These are phyloP conservation scores for Ochlodes sylvanus DNA, from an alignment of 2,888 invertebrate genomes.

Conservation along the genomic window DNA sequence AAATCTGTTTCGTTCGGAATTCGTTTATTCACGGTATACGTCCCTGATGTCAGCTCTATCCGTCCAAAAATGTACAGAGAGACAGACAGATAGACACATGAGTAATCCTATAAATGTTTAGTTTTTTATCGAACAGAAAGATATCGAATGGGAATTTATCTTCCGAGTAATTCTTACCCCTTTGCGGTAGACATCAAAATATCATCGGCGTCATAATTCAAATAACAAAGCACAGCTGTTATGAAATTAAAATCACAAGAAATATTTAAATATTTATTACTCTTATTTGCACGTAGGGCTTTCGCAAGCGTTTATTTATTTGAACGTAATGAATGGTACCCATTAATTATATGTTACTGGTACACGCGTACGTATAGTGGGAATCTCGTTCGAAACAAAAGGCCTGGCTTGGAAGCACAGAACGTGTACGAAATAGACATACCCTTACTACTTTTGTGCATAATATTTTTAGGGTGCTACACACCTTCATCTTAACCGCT, in stretches of 20 bases:
- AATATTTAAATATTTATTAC: conserved; percentile 37
- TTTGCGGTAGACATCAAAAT: conserved; percentile 50
- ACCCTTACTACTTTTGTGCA: background rate
- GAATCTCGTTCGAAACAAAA: conserved; percentile 42
- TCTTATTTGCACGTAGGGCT: conserved; percentile 37
- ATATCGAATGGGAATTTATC: too few relatives aligned
- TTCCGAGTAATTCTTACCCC: too few relatives aligned
- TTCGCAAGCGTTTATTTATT: conserved; percentile 33
- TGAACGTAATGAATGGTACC: conserved; percentile 53
- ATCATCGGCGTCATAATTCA: conserved; percentile 1
- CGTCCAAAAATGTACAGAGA: too few relatives aligned
- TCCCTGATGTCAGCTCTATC: too few relatives aligned
- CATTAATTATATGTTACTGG: conserved; percentile 58
- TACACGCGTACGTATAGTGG: conserved; percentile 56
- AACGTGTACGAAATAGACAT: conserved; percentile 19
- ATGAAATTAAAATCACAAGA: conserved; percentile 29
- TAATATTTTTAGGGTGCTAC: background rate
- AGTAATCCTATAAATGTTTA: too few relatives aligned
- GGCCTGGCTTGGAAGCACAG: conserved; percentile 39
- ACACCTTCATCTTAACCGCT: background rate
- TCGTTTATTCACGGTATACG: too few relatives aligned
- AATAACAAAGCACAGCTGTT: conserved; percentile 20
- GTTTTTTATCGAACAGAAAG: too few relatives aligned
- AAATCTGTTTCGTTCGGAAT: too few relatives aligned
- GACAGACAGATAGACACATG: too few relatives aligned